Evolutionary conservation across 2,113 vertebrate genomes (phyloP).

Genomic region (Phalacrocorax aristotelis): DNA sequence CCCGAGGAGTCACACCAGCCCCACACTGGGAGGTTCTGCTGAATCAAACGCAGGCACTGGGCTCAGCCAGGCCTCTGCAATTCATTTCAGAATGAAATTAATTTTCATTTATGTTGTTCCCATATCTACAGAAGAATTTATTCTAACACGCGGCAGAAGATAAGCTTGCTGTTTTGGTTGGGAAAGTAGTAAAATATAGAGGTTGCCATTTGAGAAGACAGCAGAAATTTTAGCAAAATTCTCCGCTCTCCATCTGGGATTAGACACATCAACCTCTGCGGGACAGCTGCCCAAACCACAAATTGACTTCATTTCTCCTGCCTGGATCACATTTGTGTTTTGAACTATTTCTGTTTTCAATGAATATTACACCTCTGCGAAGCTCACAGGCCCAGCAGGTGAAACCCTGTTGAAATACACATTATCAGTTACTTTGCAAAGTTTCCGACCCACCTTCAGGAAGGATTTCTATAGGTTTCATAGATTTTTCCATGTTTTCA

Average conservation of each 20-base stretch:
- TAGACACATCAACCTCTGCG: background rate
- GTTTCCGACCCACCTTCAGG: background rate
- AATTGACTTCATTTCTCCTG: constrained; percentile 39
- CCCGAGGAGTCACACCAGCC: background rate
- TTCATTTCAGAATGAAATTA: background rate
- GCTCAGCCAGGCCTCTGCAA: background rate
- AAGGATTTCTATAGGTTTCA: background rate
- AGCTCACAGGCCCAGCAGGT: background rate
- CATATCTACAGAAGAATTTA: background rate
- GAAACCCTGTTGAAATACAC: background rate
- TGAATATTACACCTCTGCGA: constrained; percentile 22
- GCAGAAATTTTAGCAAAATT: background rate
- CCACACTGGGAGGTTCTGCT: background rate
- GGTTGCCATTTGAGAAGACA: background rate
- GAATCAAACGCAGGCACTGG: background rate
- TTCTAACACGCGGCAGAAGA: background rate
- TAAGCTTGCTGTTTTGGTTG: background rate
- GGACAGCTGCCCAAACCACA: constrained; percentile 26
- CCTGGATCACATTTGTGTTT: background rate
- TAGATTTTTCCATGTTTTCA: background rate
- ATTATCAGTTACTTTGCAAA: background rate
- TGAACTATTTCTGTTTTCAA: background rate
- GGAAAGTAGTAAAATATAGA: background rate
- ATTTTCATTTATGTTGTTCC: background rate
- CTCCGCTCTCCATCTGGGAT: background rate